These are phyloP conservation scores for Gortyna flavago DNA, from an alignment of 2,888 invertebrate genomes.

Conservation along the genomic window DNA sequence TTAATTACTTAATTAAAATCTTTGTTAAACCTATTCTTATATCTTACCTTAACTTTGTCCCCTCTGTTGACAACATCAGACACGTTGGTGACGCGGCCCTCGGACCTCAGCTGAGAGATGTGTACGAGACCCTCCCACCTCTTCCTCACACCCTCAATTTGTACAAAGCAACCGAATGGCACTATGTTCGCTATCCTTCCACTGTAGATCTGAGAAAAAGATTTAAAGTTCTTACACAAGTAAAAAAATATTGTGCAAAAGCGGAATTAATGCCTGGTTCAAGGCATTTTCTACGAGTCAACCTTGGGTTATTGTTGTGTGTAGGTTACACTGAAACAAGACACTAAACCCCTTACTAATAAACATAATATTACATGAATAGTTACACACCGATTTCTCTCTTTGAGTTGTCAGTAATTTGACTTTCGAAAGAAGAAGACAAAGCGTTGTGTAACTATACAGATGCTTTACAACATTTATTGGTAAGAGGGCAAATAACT, in stretches of 20 bases:
- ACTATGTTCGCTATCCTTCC: conserved; percentile 99
- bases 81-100: conserved; percentile 98
- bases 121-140: conserved; percentile 99
- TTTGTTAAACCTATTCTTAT: neutral
- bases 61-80: conserved; percentile 97
- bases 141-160: conserved; percentile 96
- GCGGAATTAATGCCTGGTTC: neutral
- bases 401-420: too few species aligned
- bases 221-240: neutral
- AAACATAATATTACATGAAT: too few species aligned
- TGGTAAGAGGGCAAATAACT: too few species aligned
- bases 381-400: too few species aligned
- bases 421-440: too few species aligned
- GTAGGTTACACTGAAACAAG: neutral
- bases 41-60: conserved; percentile 94
- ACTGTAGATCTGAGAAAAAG: conserved; percentile 93
- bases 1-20: neutral
- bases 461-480: too few species aligned
- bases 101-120: conserved; percentile 97
- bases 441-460: too few species aligned
- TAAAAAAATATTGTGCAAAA: neutral
- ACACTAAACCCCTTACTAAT: too few species aligned
- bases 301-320: neutral
- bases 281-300: neutral
- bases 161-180: conserved; percentile 99